A percentile compares a stretch with the other conserved stretches of the same genome.
phyloP scores from a whole-genome alignment of 2,888 invertebrate species.

The Stramonita haemastoma region DNA sequence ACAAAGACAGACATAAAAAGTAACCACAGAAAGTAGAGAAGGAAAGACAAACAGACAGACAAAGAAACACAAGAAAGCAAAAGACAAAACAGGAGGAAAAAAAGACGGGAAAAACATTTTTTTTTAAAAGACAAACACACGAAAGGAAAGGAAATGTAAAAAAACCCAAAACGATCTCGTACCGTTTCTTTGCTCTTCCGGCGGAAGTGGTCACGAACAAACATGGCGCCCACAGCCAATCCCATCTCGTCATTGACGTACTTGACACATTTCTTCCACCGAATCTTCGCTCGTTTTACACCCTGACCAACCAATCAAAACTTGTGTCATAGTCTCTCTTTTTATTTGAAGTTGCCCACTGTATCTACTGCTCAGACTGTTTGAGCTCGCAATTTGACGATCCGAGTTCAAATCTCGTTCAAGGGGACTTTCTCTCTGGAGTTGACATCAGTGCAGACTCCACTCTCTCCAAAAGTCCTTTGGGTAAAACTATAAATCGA shows the following conservation, averaged over 20 bases:
- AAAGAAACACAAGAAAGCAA: background rate
- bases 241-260: conserved; percentile 92
- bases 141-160: background rate
- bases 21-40: background rate
- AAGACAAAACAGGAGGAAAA: background rate
- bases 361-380: too few relatives aligned
- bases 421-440: too few relatives aligned
- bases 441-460: too few relatives aligned
- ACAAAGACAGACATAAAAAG: background rate
- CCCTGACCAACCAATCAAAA: conserved; percentile 58
- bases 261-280: conserved; percentile 95
- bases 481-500: too few relatives aligned
- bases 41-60: too few relatives aligned
- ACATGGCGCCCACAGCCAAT: conserved; percentile 95
- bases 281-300: conserved; percentile 71
- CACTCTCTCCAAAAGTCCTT: too few relatives aligned
- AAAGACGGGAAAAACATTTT: background rate
- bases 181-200: conserved; percentile 77
- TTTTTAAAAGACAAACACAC: background rate
- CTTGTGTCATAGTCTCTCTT: background rate
- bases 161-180: background rate
- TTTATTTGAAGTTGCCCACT: too few relatives aligned
- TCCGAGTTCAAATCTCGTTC: too few relatives aligned
- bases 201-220: conserved; percentile 92
- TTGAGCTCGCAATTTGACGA: too few relatives aligned